These are phyloP conservation scores for Chrysomela aeneicollis DNA, from an alignment of 2,888 invertebrate genomes.

Conservation along the genomic window DNA sequence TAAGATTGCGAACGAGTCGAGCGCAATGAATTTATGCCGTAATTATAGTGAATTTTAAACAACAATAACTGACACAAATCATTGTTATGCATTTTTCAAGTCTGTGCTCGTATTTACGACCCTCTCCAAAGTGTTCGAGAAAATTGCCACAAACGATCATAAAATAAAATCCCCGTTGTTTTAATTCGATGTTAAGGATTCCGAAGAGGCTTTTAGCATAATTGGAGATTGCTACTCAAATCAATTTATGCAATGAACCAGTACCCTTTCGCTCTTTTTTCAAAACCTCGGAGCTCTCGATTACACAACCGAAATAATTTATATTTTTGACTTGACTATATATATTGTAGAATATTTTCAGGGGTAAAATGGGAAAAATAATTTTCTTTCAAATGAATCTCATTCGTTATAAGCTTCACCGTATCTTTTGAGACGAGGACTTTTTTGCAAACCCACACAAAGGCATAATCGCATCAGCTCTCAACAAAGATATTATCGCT, in stretches of 20 bases:
- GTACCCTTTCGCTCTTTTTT: too few species aligned
- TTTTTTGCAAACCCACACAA: background rate
- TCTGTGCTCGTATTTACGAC: slow-evolving; percentile 3
- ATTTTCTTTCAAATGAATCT: too few species aligned
- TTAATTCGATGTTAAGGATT: slow-evolving; percentile 20
- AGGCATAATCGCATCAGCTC: background rate
- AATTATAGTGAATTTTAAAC: slow-evolving; percentile 25
- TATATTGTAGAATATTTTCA: too few species aligned
- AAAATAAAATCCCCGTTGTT: slow-evolving; percentile 24
- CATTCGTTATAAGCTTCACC: too few species aligned
- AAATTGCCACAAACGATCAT: slow-evolving; percentile 24
- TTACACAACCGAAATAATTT: too few species aligned
- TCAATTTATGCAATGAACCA: slow-evolving; percentile 15
- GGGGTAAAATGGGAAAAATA: too few species aligned
- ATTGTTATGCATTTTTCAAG: slow-evolving; percentile 18
- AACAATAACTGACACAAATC: slow-evolving; percentile 27
- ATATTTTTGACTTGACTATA: too few species aligned
- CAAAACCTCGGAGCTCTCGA: too few species aligned
- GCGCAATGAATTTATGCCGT: slow-evolving; percentile 29
- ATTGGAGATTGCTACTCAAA: slow-evolving; percentile 27
- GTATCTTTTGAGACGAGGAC: too few species aligned
- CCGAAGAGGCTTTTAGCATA: slow-evolving; percentile 33
- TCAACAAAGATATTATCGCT: background rate
- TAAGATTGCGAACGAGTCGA: slow-evolving; percentile 22
- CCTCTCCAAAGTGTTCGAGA: slow-evolving; percentile 4